Conservation (phyloP, 2,888 invertebrate genomes). For the Clusia tigrina region DNA sequence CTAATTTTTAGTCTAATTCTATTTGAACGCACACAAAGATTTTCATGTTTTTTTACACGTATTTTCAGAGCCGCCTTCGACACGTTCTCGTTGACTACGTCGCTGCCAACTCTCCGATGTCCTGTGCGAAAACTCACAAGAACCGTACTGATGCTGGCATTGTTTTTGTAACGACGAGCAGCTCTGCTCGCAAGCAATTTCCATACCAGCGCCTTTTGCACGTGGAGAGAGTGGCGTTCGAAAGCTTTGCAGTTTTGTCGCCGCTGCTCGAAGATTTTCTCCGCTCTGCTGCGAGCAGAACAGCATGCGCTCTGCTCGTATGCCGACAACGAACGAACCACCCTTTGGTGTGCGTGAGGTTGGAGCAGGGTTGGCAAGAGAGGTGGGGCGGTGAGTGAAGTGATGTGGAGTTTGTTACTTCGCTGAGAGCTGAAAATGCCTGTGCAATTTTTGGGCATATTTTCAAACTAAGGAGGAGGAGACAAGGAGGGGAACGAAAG, state of each 20-base stretch:
- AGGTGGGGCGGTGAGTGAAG: too few relatives aligned
- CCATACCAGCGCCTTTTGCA: background rate
- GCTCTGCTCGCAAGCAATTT: background rate
- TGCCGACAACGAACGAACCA: conserved; percentile 1
- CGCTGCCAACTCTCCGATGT: conserved; percentile 45
- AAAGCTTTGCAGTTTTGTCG: background rate
- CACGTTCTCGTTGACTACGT: conserved; percentile 21
- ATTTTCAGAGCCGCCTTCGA: conserved; percentile 5
- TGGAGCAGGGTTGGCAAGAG: too few relatives aligned
- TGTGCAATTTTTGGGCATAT: too few relatives aligned
- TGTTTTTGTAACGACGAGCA: conserved; percentile 50
- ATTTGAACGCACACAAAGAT: background rate
- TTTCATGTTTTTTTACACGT: conserved; percentile 3
- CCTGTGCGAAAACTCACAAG: conserved; percentile 58
- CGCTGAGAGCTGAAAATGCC: too few relatives aligned
- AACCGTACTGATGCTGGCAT: conserved; percentile 53
- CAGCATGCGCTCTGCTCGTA: background rate
- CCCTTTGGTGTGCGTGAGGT: too few relatives aligned
- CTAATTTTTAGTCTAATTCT: background rate
- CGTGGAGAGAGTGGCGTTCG: conserved; percentile 15
- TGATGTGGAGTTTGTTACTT: too few relatives aligned
- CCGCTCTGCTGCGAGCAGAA: background rate
- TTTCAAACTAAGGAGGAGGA: too few relatives aligned
- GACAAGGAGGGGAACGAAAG: too few relatives aligned
- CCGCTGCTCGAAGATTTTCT: background rate